phyloP scores from a whole-genome alignment of 2,113 vertebrate species.

The Lophura nycthemera region DNA sequence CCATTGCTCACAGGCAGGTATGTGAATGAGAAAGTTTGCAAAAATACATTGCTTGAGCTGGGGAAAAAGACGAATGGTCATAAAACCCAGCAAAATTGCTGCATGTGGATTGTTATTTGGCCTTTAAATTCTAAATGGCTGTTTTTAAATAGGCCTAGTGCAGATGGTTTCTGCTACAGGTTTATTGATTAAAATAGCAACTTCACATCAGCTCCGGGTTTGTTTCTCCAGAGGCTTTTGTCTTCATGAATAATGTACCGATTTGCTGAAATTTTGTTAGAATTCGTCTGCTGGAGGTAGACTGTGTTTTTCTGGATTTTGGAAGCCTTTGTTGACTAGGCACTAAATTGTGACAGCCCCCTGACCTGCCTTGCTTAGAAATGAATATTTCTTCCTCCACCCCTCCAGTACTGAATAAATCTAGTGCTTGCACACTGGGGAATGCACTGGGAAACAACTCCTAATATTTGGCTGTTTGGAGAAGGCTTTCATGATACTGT shows the following conservation, averaged over 20 bases:
- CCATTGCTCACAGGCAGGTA: background rate
- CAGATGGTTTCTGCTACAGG: slow-evolving; percentile 42
- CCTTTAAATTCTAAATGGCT: slow-evolving; percentile 51
- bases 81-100: background rate
- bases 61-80: background rate
- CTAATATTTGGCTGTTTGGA: background rate
- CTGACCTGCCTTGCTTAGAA: background rate
- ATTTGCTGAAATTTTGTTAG: slow-evolving; percentile 13
- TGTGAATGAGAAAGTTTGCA: slow-evolving; percentile 2
- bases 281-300: slow-evolving; percentile 41
- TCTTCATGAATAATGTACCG: slow-evolving; percentile 44
- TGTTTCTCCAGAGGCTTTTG: slow-evolving; percentile 60
- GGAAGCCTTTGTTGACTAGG: background rate
- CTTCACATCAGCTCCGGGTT: slow-evolving; percentile 14
- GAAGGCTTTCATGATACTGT: background rate
- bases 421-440: background rate
- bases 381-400: background rate
- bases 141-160: slow-evolving; percentile 36
- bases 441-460: background rate
- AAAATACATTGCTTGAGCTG: background rate
- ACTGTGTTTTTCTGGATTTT: slow-evolving; percentile 9
- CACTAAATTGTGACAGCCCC: background rate
- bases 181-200: slow-evolving; percentile 66
- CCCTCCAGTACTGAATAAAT: background rate
- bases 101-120: background rate